phyloP scores from a whole-genome alignment of 2,888 invertebrate species.

The Melieria omissa region DNA sequence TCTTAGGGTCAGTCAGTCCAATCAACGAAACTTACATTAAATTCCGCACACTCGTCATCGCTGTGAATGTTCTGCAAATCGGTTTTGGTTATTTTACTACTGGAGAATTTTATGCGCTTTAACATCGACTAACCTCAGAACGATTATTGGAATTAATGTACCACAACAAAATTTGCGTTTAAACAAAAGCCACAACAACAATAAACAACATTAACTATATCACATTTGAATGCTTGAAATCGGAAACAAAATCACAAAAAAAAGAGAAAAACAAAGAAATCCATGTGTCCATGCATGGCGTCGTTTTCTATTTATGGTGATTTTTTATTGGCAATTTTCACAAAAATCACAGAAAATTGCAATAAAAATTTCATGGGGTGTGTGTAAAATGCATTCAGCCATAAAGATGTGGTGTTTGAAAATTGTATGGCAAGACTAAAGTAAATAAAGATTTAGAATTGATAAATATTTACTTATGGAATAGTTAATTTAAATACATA shows the following conservation, averaged over 20 bases:
- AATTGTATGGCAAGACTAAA: too few relatives aligned
- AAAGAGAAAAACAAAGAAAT: neutral
- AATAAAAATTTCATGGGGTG: neutral
- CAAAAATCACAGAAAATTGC: too few relatives aligned
- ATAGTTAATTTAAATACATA: too few relatives aligned
- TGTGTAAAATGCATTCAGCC: neutral
- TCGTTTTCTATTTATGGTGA: neutral
- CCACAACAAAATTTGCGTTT: neutral
- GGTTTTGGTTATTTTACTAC: neutral
- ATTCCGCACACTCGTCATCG: too few relatives aligned
- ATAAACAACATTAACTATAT: neutral
- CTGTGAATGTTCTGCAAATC: neutral
- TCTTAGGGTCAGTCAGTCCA: too few relatives aligned
- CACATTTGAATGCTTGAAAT: neutral
- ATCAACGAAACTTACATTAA: too few relatives aligned
- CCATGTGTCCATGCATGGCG: too few relatives aligned
- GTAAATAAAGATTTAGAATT: too few relatives aligned
- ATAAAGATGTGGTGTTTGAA: neutral
- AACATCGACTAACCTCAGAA: neutral
- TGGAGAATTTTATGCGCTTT: neutral
- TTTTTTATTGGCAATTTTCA: neutral
- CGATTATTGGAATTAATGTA: slow-evolving; percentile 18
- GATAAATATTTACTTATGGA: too few relatives aligned
- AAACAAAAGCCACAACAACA: neutral
- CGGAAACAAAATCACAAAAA: neutral